A percentile compares a stretch with the other conserved stretches of the same genome.
Evolutionary conservation across 1,140 invertebrate genomes (phyloP).

Genomic region (Psix sp.): DNA sequence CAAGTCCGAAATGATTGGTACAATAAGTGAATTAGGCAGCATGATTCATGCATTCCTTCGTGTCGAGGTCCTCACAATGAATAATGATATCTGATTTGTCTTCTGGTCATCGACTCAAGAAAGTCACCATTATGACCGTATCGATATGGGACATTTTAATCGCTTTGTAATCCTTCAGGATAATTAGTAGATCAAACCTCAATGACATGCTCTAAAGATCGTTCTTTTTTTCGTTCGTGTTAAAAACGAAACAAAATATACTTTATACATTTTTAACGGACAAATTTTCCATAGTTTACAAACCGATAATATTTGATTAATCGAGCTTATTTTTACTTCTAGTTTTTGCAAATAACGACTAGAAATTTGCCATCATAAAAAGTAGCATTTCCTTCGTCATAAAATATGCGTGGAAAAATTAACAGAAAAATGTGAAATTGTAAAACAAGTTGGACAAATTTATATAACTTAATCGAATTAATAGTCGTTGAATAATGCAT

Average conservation of each 20-base stretch:
- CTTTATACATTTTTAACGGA: too few species aligned
- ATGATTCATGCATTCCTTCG: constrained; percentile 71
- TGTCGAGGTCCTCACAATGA: constrained; percentile 51
- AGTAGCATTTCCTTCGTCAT: too few species aligned
- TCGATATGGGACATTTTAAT: constrained; percentile 37
- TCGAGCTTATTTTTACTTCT: too few species aligned
- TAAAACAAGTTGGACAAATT: background rate
- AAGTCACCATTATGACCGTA: constrained; percentile 25
- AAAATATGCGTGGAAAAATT: too few species aligned
- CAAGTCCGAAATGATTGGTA: constrained; percentile 57
- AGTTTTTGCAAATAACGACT: too few species aligned
- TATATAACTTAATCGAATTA: background rate
- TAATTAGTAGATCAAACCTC: constrained; percentile 18
- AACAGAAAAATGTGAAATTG: too few species aligned
- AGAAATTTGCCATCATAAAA: too few species aligned
- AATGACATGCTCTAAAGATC: too few species aligned
- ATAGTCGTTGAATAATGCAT: constrained; percentile 13
- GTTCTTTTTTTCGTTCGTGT: too few species aligned
- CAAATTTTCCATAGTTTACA: too few species aligned
- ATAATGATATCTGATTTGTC: constrained; percentile 52
- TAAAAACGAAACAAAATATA: too few species aligned
- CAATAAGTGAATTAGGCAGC: constrained; percentile 71
- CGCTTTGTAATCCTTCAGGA: constrained; percentile 22
- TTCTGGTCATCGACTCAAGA: constrained; percentile 29
- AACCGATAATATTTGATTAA: too few species aligned